These are phyloP conservation scores for Epizoanthus stellaris DNA, from an alignment of 92 coral and sea anemone genomes.

Conservation along the genomic window DNA sequence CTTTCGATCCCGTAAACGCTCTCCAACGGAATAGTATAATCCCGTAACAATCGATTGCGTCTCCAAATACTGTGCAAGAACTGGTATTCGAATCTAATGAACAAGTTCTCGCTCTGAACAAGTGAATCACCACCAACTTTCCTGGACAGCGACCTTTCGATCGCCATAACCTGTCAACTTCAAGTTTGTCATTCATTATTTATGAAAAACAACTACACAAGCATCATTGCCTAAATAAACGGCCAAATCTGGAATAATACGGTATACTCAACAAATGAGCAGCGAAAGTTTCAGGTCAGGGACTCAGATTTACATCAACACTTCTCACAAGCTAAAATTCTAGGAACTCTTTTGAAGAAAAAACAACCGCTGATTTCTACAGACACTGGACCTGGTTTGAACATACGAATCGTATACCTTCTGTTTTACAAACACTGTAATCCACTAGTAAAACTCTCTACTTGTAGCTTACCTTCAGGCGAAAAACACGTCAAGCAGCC, in stretches of 20 bases:
- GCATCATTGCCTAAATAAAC: neutral
- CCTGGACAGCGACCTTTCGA: neutral
- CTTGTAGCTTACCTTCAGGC: neutral
- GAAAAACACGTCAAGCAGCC: neutral
- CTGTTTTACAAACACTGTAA: slow-evolving; percentile 30
- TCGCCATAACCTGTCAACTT: neutral
- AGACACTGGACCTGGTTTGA: neutral
- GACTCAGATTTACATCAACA: neutral
- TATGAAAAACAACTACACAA: slow-evolving; percentile 29
- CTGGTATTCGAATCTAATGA: too few relatives aligned
- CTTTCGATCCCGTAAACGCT: slow-evolving; percentile 10
- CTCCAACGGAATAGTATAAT: neutral
- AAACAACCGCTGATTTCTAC: neutral
- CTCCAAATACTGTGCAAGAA: too few relatives aligned
- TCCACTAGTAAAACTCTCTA: neutral
- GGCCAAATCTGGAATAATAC: neutral
- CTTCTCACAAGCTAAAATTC: neutral
- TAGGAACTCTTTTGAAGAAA: neutral
- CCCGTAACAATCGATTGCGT: neutral
- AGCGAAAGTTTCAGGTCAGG: neutral
- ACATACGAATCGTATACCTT: too few relatives aligned
- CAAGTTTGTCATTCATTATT: slow-evolving; percentile 2
- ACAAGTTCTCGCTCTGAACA: too few relatives aligned
- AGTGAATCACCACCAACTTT: too few relatives aligned
- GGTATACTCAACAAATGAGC: slow-evolving; percentile 7